Conservation (phyloP, 2,113 vertebrate genomes). For the Gila orcuttii region DNA sequence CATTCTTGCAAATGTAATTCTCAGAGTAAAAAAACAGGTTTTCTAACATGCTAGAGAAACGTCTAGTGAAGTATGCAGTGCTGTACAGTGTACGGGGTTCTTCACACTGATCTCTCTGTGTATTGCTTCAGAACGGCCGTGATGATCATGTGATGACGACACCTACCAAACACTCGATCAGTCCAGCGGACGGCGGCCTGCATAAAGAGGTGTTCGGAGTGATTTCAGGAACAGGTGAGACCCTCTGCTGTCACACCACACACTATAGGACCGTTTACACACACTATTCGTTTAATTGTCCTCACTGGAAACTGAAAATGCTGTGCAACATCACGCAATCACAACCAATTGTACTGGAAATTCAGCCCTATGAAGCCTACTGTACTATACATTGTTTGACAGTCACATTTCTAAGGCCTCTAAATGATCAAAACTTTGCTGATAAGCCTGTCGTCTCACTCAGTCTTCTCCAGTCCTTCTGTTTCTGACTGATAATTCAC, state of each 20-base stretch:
- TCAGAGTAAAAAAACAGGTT: neutral
- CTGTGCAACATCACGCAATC: neutral
- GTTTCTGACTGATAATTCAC: no score
- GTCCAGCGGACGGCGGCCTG: constrained; percentile 85
- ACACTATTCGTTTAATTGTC: neutral
- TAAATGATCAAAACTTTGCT: no score
- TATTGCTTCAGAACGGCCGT: constrained; percentile 79
- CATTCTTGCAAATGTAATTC: neutral
- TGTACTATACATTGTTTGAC: no score
- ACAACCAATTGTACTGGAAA: no score
- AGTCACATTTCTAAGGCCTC: no score
- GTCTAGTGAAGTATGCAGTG: neutral
- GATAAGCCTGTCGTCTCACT: no score
- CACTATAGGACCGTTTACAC: neutral
- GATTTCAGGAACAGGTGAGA: constrained; percentile 93
- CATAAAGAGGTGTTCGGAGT: constrained; percentile 97
- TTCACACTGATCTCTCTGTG: constrained; percentile 26
- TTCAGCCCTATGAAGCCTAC: no score
- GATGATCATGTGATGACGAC: constrained; percentile 86
- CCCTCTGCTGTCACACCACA: no score
- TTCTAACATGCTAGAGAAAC: neutral
- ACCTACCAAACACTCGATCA: constrained; percentile 84
- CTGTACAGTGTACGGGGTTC: neutral
- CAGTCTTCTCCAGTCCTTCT: no score
- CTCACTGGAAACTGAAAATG: no score